Conservation (phyloP, 2,797 vertebrate genomes). For the Tarsius wallacei region DNA sequence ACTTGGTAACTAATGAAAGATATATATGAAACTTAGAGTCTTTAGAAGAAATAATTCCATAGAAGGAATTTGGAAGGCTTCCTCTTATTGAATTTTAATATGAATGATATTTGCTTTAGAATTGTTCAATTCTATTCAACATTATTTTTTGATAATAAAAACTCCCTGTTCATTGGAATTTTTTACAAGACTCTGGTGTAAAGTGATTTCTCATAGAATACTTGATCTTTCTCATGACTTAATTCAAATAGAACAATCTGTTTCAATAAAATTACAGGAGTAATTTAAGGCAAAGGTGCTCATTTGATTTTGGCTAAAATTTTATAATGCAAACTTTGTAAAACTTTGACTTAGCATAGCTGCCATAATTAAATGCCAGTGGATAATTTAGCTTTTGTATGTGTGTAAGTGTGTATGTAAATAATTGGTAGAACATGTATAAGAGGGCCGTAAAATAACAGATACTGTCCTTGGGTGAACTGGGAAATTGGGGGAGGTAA, state of each 20-base stretch:
- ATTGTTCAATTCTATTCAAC: not conserved
- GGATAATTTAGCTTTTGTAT: not conserved
- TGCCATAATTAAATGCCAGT: not conserved
- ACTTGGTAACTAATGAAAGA: not conserved
- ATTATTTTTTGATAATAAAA: slow-evolving; percentile 30
- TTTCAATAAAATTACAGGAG: not conserved
- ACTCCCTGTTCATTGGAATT: not conserved
- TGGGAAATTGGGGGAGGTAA: not conserved
- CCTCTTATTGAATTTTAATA: not conserved
- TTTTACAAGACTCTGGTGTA: not conserved
- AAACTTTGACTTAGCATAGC: not conserved
- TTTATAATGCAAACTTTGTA: slow-evolving; percentile 3
- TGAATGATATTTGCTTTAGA: slow-evolving; percentile 46
- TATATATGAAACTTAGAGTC: not conserved
- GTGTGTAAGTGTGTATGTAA: not conserved
- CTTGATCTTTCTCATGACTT: not conserved
- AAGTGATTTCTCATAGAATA: not conserved
- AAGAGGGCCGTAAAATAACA: not conserved
- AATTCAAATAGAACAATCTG: not conserved
- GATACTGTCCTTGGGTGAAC: not conserved
- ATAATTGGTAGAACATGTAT: not conserved
- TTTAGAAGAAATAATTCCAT: not conserved
- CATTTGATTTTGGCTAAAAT: slow-evolving; percentile 15
- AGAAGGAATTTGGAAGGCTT: not conserved
- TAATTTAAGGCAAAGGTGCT: slow-evolving; percentile 14